Evolutionary conservation across 2,113 vertebrate genomes (phyloP).

Genomic region (Notiomystis cincta): DNA sequence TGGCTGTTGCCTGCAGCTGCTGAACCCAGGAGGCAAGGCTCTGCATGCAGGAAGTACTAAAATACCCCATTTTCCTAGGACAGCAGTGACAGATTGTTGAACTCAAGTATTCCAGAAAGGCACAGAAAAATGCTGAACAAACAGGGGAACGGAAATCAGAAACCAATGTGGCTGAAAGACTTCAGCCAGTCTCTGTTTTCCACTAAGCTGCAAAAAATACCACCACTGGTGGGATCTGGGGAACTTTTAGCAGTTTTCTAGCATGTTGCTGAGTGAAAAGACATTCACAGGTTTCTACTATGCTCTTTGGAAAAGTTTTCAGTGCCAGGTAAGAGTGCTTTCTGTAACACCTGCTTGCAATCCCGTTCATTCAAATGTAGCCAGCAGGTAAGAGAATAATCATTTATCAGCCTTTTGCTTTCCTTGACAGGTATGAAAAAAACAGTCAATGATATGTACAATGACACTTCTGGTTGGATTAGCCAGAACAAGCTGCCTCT

Average conservation of each 20-base stretch:
- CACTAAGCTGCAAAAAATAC: not conserved
- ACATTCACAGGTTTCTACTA: not conserved
- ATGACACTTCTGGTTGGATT: not conserved
- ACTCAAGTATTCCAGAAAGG: not conserved
- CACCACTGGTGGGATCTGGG: not conserved
- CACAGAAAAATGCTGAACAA: not conserved
- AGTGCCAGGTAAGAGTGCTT: not conserved
- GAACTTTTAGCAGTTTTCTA: not conserved
- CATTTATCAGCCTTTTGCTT: not conserved
- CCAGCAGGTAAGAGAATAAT: not conserved
- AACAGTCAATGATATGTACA: not conserved
- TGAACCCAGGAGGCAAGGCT: not conserved
- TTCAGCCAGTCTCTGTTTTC: not conserved
- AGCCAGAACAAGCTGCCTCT: not conserved
- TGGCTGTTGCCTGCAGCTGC: not conserved
- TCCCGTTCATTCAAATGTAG: not conserved
- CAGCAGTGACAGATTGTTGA: not conserved
- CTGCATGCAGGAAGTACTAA: not conserved
- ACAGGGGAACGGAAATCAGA: not conserved
- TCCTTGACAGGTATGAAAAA: not conserved
- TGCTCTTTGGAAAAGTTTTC: not conserved
- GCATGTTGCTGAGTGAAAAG: not conserved
- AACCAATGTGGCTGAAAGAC: not conserved
- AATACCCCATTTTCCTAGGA: not conserved
- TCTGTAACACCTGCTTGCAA: not conserved